Evolutionary conservation across 30 jellyfish, hydroid and myxozoan genomes (phyloP), one percentile per base, ranked within the genome.

Genomic region (Haliclystus octoradiatus): DNA sequence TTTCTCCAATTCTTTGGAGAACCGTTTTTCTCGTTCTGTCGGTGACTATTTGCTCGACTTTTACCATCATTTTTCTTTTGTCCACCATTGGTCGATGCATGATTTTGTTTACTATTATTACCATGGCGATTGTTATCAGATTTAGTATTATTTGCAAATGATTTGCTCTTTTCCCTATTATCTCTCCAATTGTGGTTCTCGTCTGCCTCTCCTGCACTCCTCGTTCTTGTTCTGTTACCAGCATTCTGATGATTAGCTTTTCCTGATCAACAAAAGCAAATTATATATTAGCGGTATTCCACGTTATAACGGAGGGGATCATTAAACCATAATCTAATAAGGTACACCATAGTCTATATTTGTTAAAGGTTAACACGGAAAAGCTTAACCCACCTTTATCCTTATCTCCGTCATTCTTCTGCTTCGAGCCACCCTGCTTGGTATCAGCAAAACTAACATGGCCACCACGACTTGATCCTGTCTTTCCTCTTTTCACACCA

Each of bases 401-500:
- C n/a, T n/a, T n/a, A n/a, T n/a, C n/a, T n/a, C n/a, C n/a, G n/a
- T n/a, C n/a, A n/a, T n/a, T n/a, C n/a, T n/a, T n/a, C n/a, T n/a
- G n/a, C n/a, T n/a, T n/a, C n/a, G n/a, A n/a, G 30, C 79, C 83
- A 15, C 31, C 31, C 24, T 31, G 19, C 14, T 33, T 34, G 73
- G 33, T 60, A 22, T 73, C 26, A 7, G n/a, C 28, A 63, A 33
- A 75, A n/a, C 78, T 83, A 1, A 82, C 53, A 49, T 49, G 40
- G 24, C 86, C 87, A 24, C 96, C 96, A 1, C 97, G 94, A 57
- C 71, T 75, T 12, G 83, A 40, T 15, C 82, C 79, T 64, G 72
- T 71, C 68, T 68, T 70, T 7, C 94, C 88, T 0, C 94, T 68
- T 4, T 88, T 84, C 61, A 33, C 53, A 25, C 93, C 84, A 46